These are phyloP conservation scores for Lithophane socia DNA, from an alignment of 2,888 invertebrate genomes.

Conservation along the genomic window DNA sequence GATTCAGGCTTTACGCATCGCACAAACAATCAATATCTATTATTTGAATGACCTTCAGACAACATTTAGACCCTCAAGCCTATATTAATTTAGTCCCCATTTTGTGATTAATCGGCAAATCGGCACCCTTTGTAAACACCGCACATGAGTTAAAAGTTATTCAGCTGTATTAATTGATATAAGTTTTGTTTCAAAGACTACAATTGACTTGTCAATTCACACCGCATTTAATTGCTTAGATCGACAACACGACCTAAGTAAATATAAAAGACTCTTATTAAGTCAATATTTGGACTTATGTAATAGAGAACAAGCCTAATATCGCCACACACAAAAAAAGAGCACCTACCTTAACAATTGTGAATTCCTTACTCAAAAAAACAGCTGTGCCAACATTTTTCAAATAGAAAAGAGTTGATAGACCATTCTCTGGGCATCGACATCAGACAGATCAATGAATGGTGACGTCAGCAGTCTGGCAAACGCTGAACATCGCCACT, in stretches of 20 bases:
- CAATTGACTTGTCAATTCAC: background rate
- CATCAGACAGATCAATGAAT: conserved; percentile 62
- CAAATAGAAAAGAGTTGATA: background rate
- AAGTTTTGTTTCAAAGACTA: background rate
- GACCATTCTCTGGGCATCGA: conserved; percentile 42
- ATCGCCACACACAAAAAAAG: background rate
- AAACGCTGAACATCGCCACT: conserved; percentile 40
- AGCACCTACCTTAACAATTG: background rate
- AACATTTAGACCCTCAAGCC: background rate
- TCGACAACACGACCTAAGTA: no score
- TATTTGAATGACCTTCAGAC: background rate
- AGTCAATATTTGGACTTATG: background rate
- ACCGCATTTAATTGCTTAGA: background rate
- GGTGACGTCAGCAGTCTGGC: conserved; percentile 61
- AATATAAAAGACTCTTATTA: background rate
- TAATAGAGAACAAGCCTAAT: background rate
- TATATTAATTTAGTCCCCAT: conserved; percentile 11
- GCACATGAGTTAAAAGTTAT: conserved; percentile 3
- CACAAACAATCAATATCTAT: background rate
- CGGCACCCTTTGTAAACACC: background rate
- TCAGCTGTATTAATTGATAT: background rate
- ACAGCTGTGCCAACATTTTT: conserved; percentile 1
- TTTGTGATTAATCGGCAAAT: background rate
- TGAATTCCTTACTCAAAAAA: background rate
- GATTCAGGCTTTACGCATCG: background rate